phyloP scores from a whole-genome alignment of 2,888 invertebrate genomes.

The Atethmia centrago region DNA sequence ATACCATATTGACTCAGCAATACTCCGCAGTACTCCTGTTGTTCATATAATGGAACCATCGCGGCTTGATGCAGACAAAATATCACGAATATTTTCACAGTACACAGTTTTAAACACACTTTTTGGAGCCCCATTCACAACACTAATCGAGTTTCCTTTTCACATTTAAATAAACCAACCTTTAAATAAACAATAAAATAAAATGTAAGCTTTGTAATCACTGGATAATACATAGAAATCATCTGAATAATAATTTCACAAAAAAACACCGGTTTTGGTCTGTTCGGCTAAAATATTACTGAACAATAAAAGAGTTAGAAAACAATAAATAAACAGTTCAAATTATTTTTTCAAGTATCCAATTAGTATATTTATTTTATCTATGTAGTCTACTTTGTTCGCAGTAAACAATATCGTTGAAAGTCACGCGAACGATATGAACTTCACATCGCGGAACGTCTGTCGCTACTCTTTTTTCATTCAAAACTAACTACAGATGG shows the following conservation, averaged over 20 bases:
- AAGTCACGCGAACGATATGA: constrained; percentile 35
- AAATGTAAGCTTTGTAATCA: constrained; percentile 1
- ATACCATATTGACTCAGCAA: constrained; percentile 83
- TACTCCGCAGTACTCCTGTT: constrained; percentile 71
- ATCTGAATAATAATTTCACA: constrained; percentile 9
- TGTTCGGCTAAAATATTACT: constrained; percentile 9
- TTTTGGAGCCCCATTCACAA: constrained; percentile 46
- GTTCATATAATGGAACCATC: constrained; percentile 54
- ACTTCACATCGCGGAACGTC: constrained; percentile 48
- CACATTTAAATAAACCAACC: not conserved
- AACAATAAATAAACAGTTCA: not conserved
- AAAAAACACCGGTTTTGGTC: constrained; percentile 1
- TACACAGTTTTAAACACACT: constrained; percentile 33
- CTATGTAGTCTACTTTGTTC: constrained; percentile 2
- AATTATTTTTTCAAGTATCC: constrained; percentile 1
- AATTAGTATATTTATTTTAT: constrained; percentile 14
- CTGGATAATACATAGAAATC: constrained; percentile 5
- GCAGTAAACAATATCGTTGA: constrained; percentile 1
- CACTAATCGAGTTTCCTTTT: constrained; percentile 3
- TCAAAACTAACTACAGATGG: constrained; percentile 53
- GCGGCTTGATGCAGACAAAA: constrained; percentile 34
- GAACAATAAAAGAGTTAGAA: not conserved
- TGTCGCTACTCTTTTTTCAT: constrained; percentile 51
- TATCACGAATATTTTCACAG: constrained; percentile 45
- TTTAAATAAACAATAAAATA: constrained; percentile 22